phyloP scores from a whole-genome alignment of 2,888 invertebrate species.

The Phengaris arion region DNA sequence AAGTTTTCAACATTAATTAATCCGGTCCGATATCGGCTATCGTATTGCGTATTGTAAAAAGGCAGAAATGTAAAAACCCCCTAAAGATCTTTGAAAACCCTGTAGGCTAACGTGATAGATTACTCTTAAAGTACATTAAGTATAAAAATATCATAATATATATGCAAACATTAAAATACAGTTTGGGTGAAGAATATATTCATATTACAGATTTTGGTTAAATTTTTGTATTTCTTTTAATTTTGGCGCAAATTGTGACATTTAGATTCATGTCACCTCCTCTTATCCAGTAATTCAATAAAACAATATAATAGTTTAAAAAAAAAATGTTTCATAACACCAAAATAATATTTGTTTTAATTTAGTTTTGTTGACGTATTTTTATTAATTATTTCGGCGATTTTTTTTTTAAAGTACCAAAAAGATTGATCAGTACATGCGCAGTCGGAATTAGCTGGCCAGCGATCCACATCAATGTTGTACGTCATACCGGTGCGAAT shows the following conservation, averaged over 20 bases:
- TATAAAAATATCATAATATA: too few species aligned
- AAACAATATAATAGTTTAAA: not conserved
- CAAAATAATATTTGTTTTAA: not conserved
- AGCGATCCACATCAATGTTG: constrained; percentile 75
- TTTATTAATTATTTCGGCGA: not conserved
- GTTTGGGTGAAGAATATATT: too few species aligned
- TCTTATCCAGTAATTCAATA: not conserved
- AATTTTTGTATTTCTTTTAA: not conserved
- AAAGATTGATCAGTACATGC: constrained; percentile 61
- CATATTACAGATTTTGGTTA: too few species aligned
- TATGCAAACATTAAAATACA: too few species aligned
- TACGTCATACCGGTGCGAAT: constrained; percentile 77
- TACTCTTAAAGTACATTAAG: too few species aligned
- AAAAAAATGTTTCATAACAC: not conserved
- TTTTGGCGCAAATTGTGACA: not conserved
- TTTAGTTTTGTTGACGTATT: not conserved
- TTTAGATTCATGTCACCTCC: not conserved
- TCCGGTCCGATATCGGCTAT: too few species aligned
- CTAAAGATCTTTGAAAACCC: too few species aligned
- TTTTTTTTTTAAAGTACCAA: constrained; percentile 45
- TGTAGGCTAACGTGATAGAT: too few species aligned
- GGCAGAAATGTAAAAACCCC: too few species aligned
- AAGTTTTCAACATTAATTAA: too few species aligned
- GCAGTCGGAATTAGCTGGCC: constrained; percentile 68
- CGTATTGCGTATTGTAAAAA: too few species aligned